A percentile compares a stretch with the other conserved stretches of the same genome.
Conservation (phyloP, 2,113 vertebrate genomes). For the Oreamnos americanus region DNA sequence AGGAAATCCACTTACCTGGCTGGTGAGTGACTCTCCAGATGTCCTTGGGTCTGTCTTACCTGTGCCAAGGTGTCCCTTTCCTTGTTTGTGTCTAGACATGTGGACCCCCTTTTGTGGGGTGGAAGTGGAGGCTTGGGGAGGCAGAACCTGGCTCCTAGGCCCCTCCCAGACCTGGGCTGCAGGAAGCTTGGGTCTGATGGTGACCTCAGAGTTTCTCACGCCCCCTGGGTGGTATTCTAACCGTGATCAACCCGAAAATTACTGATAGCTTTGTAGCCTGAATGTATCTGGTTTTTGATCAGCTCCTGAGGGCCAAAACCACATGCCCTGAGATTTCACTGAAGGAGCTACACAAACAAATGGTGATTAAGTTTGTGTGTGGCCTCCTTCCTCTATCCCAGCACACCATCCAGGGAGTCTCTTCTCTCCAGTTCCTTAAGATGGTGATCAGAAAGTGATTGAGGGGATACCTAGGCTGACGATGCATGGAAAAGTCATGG, state of each 20-base stretch:
- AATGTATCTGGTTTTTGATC: not conserved
- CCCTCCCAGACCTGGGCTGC: not conserved
- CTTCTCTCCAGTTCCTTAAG: not conserved
- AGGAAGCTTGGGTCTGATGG: not conserved
- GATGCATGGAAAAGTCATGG: accelerated
- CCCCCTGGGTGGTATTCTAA: not conserved
- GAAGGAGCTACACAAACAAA: not conserved
- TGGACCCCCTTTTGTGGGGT: not conserved
- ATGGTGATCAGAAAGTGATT: not conserved
- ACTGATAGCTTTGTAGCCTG: not conserved
- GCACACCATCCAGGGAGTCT: not conserved
- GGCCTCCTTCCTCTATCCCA: not conserved
- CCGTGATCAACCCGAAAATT: accelerated
- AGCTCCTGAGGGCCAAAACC: not conserved
- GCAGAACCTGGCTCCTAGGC: accelerated
- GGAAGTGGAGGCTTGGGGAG: not conserved
- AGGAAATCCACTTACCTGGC: not conserved
- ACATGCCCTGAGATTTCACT: not conserved
- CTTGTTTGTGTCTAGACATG: not conserved
- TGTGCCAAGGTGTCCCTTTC: not conserved
- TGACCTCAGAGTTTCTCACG: accelerated
- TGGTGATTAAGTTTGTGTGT: not conserved
- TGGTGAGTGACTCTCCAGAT: not conserved
- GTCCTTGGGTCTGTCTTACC: not conserved
- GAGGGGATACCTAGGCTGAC: not conserved